Base-by-base conservation (phyloP, 53 echinoderm and acorn worm genomes). In the Astropecten irregularis region DNA sequence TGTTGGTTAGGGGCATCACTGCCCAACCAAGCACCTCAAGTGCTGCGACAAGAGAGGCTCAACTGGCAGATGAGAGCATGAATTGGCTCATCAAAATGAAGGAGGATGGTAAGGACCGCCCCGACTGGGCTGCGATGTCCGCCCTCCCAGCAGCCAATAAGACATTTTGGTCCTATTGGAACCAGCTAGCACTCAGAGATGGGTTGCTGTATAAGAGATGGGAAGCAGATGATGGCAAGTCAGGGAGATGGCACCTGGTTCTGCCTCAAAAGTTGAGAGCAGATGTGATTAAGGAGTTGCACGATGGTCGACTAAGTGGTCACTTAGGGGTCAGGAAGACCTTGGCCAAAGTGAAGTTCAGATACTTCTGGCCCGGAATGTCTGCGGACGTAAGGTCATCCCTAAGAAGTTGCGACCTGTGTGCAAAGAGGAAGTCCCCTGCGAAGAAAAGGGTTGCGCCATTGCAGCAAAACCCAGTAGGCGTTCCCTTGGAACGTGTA, bases 281-380 rank as follows among this genome's bases (percentile, higher is more conserved):
- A n/a, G n/a, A n/a, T n/a, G n/a, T n/a, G n/a, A n/a, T n/a, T n/a
- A n/a, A n/a, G n/a, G n/a, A n/a, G n/a, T n/a, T n/a, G n/a, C n/a
- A n/a, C n/a, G n/a, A n/a, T n/a, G n/a, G n/a, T n/a, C n/a, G n/a
- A n/a, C n/a, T n/a, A n/a, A n/a, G n/a, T n/a, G n/a, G n/a, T n/a
- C n/a, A n/a, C n/a, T n/a, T n/a, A n/a, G n/a, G 64, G 64, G 15
- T 8, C 37, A 35, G 32, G 64, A 28, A 93, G 55, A 93, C 87
- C 0, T 46, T 90, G 61, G 73, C 72, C 9, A 82, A 66, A 21
- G 82, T 86, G 13, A 81, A 61, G 52, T 51, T 51, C 18, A 40
- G 76, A 9, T 90, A 73, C 11, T 92, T 81, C 67, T 89, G 86
- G 89, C 46, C 72, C 11, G 76, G 83, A 22, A 82, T 89, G 83